Conservation (phyloP, 2,888 invertebrate genomes). For the Clanis bilineata region DNA sequence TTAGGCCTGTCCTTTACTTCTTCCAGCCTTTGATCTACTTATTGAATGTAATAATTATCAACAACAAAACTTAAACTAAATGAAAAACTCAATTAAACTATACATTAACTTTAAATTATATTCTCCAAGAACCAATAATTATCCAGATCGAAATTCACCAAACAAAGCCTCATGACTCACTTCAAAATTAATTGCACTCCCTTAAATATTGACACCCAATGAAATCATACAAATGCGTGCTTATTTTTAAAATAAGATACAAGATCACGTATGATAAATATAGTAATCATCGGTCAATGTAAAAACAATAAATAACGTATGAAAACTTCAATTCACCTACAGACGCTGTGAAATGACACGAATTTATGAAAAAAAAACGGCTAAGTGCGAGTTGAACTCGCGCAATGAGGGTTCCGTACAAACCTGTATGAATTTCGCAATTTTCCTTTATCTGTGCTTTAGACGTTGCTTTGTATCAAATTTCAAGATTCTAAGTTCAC, state of each 20-base stretch:
- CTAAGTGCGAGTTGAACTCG: not conserved
- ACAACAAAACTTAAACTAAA: no score
- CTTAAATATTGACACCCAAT: constrained; percentile 6
- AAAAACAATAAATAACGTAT: constrained; percentile 40
- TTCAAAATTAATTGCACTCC: not conserved
- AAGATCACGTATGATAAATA: constrained; percentile 29
- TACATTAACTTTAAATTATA: no score
- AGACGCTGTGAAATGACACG: constrained; percentile 31
- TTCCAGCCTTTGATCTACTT: no score
- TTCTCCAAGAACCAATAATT: not conserved
- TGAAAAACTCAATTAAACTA: no score
- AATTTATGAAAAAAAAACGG: constrained; percentile 41
- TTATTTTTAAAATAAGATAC: not conserved
- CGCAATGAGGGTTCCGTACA: no score
- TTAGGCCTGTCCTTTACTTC: no score
- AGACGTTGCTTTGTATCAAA: no score
- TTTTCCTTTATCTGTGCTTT: no score
- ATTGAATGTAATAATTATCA: no score
- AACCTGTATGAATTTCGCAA: no score
- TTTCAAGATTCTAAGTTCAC: no score
- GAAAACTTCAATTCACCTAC: constrained; percentile 34
- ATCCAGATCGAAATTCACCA: not conserved
- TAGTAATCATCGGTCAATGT: constrained; percentile 31
- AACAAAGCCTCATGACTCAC: not conserved
- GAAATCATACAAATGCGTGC: not conserved